Evolutionary conservation across 2,888 invertebrate genomes (phyloP).

Genomic region (Pomacea canaliculata): DNA sequence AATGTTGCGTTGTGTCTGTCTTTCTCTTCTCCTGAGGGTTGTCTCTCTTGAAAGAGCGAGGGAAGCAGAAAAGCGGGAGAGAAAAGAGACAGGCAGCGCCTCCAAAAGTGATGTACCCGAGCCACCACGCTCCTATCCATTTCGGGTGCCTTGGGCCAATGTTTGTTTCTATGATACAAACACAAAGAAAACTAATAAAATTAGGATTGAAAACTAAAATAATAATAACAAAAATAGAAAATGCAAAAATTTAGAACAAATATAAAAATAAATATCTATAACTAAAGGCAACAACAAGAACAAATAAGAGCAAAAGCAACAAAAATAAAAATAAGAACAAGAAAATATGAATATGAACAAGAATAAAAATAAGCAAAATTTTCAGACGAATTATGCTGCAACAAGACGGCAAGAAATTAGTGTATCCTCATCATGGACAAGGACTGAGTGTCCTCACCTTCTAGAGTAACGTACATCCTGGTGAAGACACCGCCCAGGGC

Average conservation of each 20-base stretch:
- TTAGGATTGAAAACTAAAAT: neutral
- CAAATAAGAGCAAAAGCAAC: too few relatives aligned
- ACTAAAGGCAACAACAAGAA: too few relatives aligned
- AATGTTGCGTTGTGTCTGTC: neutral
- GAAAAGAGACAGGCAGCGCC: slow-evolving; percentile 31
- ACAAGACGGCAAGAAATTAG: too few relatives aligned
- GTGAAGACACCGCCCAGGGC: slow-evolving; percentile 21
- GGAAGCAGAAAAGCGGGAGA: slow-evolving; percentile 43
- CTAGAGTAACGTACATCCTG: slow-evolving; percentile 25
- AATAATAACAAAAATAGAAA: neutral
- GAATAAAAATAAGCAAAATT: too few relatives aligned
- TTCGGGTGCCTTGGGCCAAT: slow-evolving; percentile 43
- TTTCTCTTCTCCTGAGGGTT: neutral
- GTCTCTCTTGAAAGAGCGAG: slow-evolving; percentile 26
- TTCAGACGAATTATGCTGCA: too few relatives aligned
- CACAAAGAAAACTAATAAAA: neutral
- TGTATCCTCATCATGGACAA: too few relatives aligned
- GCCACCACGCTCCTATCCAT: slow-evolving; percentile 59
- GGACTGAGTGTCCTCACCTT: slow-evolving; percentile 1
- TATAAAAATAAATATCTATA: too few relatives aligned
- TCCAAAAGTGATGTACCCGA: slow-evolving; percentile 51
- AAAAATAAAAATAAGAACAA: too few relatives aligned
- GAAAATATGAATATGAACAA: too few relatives aligned
- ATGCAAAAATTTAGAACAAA: too few relatives aligned
- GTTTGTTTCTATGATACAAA: slow-evolving; percentile 35